phyloP scores from a whole-genome alignment of 2,797 vertebrate genomes.

The Peromyscus eremicus region DNA sequence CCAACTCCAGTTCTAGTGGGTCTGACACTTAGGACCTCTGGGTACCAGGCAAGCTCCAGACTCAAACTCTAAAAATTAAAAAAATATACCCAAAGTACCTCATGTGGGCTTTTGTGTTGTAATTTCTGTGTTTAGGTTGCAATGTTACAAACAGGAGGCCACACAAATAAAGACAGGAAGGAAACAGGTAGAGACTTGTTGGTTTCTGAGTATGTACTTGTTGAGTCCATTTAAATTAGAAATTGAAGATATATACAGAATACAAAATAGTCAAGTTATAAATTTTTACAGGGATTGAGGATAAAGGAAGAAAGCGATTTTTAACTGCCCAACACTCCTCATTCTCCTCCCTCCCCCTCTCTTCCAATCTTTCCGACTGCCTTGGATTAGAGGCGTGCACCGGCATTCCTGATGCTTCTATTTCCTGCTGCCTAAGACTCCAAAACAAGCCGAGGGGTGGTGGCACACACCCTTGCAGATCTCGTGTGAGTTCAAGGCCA shows the following conservation, averaged over 20 bases:
- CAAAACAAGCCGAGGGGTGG: background rate
- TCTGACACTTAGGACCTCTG: background rate
- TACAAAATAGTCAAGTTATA: background rate
- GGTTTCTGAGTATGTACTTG: background rate
- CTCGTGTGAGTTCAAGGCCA: no score
- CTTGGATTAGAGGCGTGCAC: background rate
- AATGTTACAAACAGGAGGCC: background rate
- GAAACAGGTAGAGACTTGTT: no score
- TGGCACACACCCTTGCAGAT: no score
- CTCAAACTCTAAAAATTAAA: background rate
- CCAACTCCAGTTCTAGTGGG: background rate
- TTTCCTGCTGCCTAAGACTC: background rate
- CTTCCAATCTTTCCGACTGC: no score
- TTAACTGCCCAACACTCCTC: background rate
- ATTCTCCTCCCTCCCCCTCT: no score
- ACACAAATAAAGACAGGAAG: background rate
- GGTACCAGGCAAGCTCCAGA: background rate
- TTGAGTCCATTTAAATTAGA: background rate
- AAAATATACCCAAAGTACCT: no score
- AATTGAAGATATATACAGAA: background rate
- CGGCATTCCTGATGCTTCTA: background rate
- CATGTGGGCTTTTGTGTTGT: background rate
- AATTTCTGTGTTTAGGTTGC: background rate
- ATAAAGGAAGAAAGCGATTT: background rate
- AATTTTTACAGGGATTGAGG: background rate